These are phyloP conservation scores for Leucophenga maculata DNA, from an alignment of 2,888 invertebrate species.

Conservation along the genomic window DNA sequence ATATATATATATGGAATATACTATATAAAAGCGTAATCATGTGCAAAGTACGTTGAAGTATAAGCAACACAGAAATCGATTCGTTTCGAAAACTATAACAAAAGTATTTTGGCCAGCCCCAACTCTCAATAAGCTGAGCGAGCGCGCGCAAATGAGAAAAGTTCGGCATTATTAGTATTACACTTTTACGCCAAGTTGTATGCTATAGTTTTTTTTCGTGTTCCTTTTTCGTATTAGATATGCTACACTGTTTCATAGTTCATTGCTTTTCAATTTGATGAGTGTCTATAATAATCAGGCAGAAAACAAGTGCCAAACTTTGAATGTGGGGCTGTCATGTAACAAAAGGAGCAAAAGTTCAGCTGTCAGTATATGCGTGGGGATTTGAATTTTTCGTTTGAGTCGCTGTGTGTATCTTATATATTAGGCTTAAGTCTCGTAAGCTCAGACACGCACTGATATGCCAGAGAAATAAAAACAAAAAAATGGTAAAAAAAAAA, in stretches of 20 bases:
- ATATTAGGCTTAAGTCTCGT: conserved; percentile 16
- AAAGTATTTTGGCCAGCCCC: too few species aligned
- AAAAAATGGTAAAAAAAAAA: background rate
- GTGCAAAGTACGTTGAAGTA: conserved; percentile 39
- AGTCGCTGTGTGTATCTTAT: background rate
- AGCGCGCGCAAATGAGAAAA: conserved; percentile 56
- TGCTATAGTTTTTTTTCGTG: conserved; percentile 5
- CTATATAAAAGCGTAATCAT: conserved; percentile 63
- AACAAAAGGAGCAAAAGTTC: background rate
- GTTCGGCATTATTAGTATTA: conserved; percentile 63
- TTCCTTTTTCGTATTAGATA: conserved; percentile 31
- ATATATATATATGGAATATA: conserved; percentile 29
- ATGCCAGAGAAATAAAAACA: background rate
- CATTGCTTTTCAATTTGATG: conserved; percentile 72
- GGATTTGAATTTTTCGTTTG: background rate
- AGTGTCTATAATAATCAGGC: conserved; percentile 68
- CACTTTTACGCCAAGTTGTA: conserved; percentile 35
- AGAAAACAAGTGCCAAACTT: conserved; percentile 40
- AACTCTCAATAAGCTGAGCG: background rate
- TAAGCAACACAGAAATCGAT: too few species aligned
- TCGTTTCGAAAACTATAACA: too few species aligned
- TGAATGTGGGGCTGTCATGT: too few species aligned
- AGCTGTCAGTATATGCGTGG: background rate
- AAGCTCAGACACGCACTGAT: conserved; percentile 16
- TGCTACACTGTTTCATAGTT: conserved; percentile 65